Evolutionary conservation across 2,113 vertebrate species (phyloP).

Genomic region (Charina bottae): DNA sequence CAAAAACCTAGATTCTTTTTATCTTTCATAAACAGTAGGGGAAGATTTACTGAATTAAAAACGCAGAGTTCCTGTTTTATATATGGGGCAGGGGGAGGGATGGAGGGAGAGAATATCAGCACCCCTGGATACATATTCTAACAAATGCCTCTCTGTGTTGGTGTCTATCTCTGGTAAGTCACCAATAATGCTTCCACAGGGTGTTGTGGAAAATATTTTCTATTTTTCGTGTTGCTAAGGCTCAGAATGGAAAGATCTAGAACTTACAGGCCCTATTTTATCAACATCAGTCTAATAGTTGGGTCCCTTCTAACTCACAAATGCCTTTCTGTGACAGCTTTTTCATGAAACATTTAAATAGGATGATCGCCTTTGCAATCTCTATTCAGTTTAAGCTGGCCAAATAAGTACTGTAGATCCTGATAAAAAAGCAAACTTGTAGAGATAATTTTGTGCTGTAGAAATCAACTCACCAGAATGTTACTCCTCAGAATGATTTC

Average conservation of each 20-base stretch:
- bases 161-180: slow-evolving; percentile 35
- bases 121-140: slow-evolving; percentile 66
- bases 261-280: slow-evolving; percentile 28
- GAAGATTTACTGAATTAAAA: slow-evolving; percentile 76
- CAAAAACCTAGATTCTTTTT: slow-evolving; percentile 68
- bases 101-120: slow-evolving; percentile 60
- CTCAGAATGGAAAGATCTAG: neutral
- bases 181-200: slow-evolving; percentile 58
- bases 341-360: neutral
- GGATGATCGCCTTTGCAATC: neutral
- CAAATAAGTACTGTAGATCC: slow-evolving; percentile 25
- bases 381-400: slow-evolving; percentile 34
- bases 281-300: slow-evolving; percentile 34
- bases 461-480: slow-evolving; percentile 61
- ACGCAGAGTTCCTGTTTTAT: slow-evolving; percentile 73
- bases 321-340: neutral
- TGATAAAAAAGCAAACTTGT: slow-evolving; percentile 41
- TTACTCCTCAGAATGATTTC: slow-evolving; percentile 58
- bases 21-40: slow-evolving; percentile 70
- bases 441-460: slow-evolving; percentile 51
- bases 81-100: slow-evolving; percentile 7
- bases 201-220: slow-evolving; percentile 39
- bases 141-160: neutral
- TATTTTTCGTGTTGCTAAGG: slow-evolving; percentile 19
- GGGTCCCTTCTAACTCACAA: slow-evolving; percentile 19